Percentiles rank a stretch among this genome's conserved stretches.
phyloP scores from a whole-genome alignment of 2,113 vertebrate species.

The Philantomba maxwellii region DNA sequence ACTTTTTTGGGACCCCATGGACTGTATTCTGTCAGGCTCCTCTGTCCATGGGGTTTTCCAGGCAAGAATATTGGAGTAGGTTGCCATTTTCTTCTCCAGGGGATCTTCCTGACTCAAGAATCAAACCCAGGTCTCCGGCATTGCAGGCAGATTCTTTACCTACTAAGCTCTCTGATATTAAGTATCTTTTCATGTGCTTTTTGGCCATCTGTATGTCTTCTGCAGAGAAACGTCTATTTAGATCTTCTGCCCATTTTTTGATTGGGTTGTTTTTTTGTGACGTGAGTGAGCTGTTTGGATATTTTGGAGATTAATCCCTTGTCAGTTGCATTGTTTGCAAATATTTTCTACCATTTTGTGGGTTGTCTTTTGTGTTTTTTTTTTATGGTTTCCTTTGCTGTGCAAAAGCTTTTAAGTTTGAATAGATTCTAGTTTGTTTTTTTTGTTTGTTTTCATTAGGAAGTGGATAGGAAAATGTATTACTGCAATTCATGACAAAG shows the following conservation, averaged over 20 bases:
- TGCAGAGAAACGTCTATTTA: not conserved
- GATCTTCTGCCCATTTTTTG: not conserved
- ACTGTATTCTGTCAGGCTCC: not conserved
- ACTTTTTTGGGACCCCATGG: not conserved
- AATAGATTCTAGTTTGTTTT: not conserved
- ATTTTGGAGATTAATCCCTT: not conserved
- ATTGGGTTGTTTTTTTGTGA: not conserved
- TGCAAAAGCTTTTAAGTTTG: not conserved
- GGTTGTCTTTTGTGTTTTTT: not conserved
- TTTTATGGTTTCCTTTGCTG: not conserved
- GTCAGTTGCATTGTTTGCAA: not conserved
- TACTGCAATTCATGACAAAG: not conserved
- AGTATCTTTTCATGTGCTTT: not conserved
- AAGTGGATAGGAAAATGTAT: not conserved
- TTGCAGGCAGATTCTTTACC: not conserved
- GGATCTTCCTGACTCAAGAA: not conserved
- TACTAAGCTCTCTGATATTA: not conserved
- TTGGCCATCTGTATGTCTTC: not conserved
- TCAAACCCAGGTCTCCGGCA: not conserved
- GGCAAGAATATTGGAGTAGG: not conserved
- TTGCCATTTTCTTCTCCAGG: not conserved
- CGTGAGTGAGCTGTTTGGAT: not conserved
- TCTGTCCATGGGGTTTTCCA: not conserved
- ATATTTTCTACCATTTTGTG: not conserved
- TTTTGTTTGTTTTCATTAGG: not conserved